Evolutionary conservation across 2,797 vertebrate genomes (phyloP), one percentile per base, ranked within the genome.

Genomic region (Todus mexicanus): DNA sequence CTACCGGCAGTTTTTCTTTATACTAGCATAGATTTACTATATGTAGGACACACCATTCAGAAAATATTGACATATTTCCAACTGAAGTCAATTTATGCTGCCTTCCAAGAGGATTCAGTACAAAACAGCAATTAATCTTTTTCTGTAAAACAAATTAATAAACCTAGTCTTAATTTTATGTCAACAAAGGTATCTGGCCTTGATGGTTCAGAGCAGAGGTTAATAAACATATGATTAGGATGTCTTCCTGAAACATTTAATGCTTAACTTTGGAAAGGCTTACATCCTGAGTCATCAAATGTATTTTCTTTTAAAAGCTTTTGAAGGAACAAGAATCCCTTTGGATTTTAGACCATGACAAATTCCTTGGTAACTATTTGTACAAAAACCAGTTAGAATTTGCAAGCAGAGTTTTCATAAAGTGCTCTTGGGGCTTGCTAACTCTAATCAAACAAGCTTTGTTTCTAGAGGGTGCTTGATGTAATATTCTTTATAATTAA

Each of bases 201-300:
- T 89, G 50, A 78, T 70, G 27, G 38, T 66, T 93, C 37, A 73
- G 81, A 87, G 42, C 38, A 84, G 45, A 92, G 42, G 21, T 90
- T 92, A 82, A 93, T 86, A 92, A 95, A 92, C 53, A 75, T 53
- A 59, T 79, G n/a, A 82, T 90, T 72, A 75, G 40, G 47, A 9
- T 75, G 48, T 75, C 84, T 78, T 74, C 50, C 38, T 85, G 65
- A 93, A 78, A 82, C 27, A 6, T 72, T 87, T 75, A 84, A 47
- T 27, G 5, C 11, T 61, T 86, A 77, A 54, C 31, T 74, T 93
- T 76, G 64, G 27, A 92, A 94, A 76, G 40, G 22, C 25, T 89
- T 71, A 63, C 35, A 65, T 68, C 33, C 65, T 84, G 38, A 93
- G n/a, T 64, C 51, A 88, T 80, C 31, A 63, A 81, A 12, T 33